Evolutionary conservation across 2,113 vertebrate species (phyloP).

Genomic region (Salvator merianae): DNA sequence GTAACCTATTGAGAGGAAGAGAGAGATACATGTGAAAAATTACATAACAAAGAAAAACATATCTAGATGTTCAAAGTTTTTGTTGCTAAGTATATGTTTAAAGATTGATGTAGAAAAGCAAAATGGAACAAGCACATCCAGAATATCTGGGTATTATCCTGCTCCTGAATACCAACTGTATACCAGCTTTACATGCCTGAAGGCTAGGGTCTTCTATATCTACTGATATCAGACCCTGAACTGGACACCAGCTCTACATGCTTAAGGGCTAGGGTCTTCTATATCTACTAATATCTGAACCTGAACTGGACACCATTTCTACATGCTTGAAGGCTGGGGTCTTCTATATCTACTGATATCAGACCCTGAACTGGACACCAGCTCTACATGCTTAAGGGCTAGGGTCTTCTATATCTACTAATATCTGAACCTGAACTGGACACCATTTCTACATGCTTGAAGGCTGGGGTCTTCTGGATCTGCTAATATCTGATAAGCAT

Average conservation of each 20-base stretch:
- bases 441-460: neutral
- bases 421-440: neutral
- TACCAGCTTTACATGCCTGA: neutral
- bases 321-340: neutral
- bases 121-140: neutral
- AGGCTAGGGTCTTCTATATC: neutral
- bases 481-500: slow-evolving; percentile 5
- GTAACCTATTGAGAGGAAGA: slow-evolving; percentile 83
- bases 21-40: slow-evolving; percentile 17
- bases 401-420: too few species aligned
- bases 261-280: too few species aligned
- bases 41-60: rapidly evolving
- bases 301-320: neutral
- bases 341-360: slow-evolving; percentile 21
- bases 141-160: neutral
- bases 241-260: too few species aligned
- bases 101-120: too few species aligned
- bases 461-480: neutral
- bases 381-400: too few species aligned
- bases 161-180: too few species aligned
- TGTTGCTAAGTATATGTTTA: neutral
- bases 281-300: neutral
- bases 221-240: neutral
- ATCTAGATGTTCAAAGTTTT: neutral
- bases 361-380: neutral